Percentiles rank a stretch among this genome's conserved stretches.
These are phyloP conservation scores for Amitus sp. DNA, from an alignment of 2,888 invertebrate species.

Conservation along the genomic window DNA sequence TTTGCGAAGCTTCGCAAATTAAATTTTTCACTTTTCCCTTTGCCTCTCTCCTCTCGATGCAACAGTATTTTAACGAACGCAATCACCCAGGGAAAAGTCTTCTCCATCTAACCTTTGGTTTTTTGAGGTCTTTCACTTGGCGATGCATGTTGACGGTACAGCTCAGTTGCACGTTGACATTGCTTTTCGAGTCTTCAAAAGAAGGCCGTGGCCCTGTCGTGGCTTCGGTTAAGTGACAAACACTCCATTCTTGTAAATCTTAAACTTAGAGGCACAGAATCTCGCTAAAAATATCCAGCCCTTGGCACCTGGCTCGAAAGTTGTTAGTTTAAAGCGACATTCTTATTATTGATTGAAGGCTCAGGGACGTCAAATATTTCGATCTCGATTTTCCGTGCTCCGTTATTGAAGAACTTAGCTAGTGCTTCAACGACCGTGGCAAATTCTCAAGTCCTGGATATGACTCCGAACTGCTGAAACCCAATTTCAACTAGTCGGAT, in stretches of 20 bases:
- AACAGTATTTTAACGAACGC: background rate
- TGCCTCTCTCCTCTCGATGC: background rate
- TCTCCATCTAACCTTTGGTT: constrained; percentile 64
- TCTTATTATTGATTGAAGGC: too few relatives aligned
- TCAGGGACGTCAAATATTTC: too few relatives aligned
- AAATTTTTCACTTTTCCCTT: background rate
- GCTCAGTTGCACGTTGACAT: constrained; percentile 69
- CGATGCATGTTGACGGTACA: constrained; percentile 68
- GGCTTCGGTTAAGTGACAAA: constrained; percentile 63
- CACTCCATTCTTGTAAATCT: constrained; percentile 62
- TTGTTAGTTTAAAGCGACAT: too few relatives aligned
- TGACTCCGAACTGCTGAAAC: constrained; percentile 57
- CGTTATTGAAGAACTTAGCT: constrained; percentile 63
- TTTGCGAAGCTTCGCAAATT: constrained; percentile 1
- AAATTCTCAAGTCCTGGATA: constrained; percentile 60
- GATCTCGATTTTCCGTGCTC: too few relatives aligned
- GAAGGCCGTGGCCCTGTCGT: constrained; percentile 77
- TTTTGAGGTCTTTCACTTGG: constrained; percentile 67
- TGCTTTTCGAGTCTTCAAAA: constrained; percentile 74
- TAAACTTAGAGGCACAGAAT: too few relatives aligned
- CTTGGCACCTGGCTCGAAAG: too few relatives aligned
- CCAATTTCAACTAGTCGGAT: background rate
- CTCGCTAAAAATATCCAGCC: too few relatives aligned
- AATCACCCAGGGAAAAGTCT: background rate
- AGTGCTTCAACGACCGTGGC: constrained; percentile 61